These are phyloP conservation scores for Lophius piscatorius DNA, from an alignment of 2,113 vertebrate species.

Conservation along the genomic window DNA sequence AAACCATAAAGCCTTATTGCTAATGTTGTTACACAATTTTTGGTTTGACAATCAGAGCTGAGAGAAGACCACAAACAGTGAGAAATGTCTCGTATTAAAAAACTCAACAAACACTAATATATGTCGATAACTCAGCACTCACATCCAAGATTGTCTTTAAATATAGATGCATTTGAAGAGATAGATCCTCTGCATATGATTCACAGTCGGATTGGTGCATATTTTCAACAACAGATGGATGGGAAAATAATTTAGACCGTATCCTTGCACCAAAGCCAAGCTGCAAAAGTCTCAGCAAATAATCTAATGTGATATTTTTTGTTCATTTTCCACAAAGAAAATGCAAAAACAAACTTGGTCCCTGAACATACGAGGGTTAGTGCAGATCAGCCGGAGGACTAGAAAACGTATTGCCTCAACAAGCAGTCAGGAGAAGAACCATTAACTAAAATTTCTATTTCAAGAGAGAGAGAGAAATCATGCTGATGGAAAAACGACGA, in stretches of 20 bases:
- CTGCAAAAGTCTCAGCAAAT: slow-evolving; percentile 65
- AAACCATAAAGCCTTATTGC: slow-evolving; percentile 23
- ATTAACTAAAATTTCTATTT: slow-evolving; percentile 60
- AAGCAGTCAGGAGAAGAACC: slow-evolving; percentile 63
- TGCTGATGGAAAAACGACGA: slow-evolving; percentile 58
- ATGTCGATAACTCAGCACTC: slow-evolving; percentile 9
- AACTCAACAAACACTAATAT: slow-evolving; percentile 21
- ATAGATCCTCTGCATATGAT: slow-evolving; percentile 15
- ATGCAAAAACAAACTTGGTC: slow-evolving; percentile 51
- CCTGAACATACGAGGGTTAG: slow-evolving; percentile 77
- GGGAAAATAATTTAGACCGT: slow-evolving; percentile 43
- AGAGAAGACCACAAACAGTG: slow-evolving; percentile 59
- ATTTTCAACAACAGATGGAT: slow-evolving; percentile 28
- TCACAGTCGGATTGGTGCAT: slow-evolving; percentile 31
- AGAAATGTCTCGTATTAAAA: slow-evolving; percentile 10
- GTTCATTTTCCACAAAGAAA: slow-evolving; percentile 58
- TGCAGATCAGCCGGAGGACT: slow-evolving; percentile 78
- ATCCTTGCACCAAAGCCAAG: slow-evolving; percentile 39
- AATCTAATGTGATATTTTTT: slow-evolving; percentile 55
- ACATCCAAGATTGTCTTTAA: slow-evolving; percentile 55
- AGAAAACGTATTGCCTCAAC: slow-evolving; percentile 76
- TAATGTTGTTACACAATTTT: slow-evolving; percentile 53
- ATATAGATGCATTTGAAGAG: slow-evolving; percentile 58
- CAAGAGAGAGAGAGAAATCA: slow-evolving; percentile 26
- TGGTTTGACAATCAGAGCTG: slow-evolving; percentile 48